Evolutionary conservation across 2,113 vertebrate species (phyloP).

Genomic region (Gila orcuttii): DNA sequence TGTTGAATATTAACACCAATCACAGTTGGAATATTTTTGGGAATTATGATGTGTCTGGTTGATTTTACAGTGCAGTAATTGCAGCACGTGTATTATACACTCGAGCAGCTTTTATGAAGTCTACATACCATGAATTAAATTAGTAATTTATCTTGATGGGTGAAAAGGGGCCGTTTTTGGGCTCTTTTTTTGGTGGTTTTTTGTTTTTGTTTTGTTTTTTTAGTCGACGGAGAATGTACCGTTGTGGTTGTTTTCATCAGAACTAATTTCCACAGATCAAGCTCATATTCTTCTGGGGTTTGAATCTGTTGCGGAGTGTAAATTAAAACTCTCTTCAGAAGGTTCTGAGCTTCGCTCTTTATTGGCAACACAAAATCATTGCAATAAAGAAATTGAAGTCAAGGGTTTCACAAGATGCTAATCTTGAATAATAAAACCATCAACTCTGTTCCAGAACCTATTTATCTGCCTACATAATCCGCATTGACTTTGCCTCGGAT

Average conservation of each 20-base stretch:
- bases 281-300: constrained; percentile 52
- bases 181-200: background rate
- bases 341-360: constrained; percentile 26
- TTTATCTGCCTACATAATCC: background rate
- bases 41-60: background rate
- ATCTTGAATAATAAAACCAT: background rate
- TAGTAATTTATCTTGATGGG: constrained; percentile 28
- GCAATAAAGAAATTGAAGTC: background rate
- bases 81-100: too few species aligned
- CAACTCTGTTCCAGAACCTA: background rate
- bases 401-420: background rate
- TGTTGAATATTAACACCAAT: constrained; percentile 12
- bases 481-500: background rate
- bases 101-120: background rate
- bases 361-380: background rate
- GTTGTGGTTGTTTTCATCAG: constrained; percentile 17
- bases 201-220: too few species aligned
- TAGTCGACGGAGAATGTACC: background rate
- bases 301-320: constrained; percentile 43
- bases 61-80: background rate
- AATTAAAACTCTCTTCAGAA: constrained; percentile 56
- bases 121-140: background rate
- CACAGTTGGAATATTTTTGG: background rate
- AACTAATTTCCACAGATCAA: constrained; percentile 39
- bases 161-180: background rate